A percentile compares a stretch with the other conserved stretches of the same genome.
These are phyloP conservation scores for Leuctra nigra DNA, from an alignment of 2,888 invertebrate species.

Conservation along the genomic window DNA sequence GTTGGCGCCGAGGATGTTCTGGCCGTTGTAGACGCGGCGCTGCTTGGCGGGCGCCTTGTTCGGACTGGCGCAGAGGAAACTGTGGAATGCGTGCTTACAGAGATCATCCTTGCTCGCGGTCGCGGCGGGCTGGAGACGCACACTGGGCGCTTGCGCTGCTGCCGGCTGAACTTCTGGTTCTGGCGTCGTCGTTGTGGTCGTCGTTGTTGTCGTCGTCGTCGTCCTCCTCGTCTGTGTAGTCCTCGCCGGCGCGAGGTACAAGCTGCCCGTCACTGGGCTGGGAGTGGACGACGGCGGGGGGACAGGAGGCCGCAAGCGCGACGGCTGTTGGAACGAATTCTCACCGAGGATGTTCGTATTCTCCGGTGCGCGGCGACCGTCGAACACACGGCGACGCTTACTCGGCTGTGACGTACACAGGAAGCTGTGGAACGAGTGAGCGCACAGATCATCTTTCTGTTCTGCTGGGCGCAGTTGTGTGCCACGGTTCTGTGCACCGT, in stretches of 20 bases:
- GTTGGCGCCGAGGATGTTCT: slow-evolving; percentile 29
- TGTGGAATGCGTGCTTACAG: slow-evolving; percentile 31
- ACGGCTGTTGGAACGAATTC: slow-evolving; percentile 32
- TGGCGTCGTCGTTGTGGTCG: not conserved
- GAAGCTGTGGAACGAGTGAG: slow-evolving; percentile 26
- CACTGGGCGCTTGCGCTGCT: slow-evolving; percentile 8
- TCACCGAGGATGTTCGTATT: slow-evolving; percentile 20
- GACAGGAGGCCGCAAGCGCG: slow-evolving; percentile 26
- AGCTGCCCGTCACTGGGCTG: too few relatives aligned
- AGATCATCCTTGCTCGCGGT: slow-evolving; percentile 5
- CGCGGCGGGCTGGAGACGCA: not conserved
- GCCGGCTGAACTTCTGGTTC: slow-evolving; percentile 5
- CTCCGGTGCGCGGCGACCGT: not conserved
- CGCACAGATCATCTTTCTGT: slow-evolving; percentile 18
- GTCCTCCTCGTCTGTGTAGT: not conserved
- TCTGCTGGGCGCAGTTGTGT: not conserved
- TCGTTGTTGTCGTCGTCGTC: not conserved
- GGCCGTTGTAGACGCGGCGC: slow-evolving; percentile 33
- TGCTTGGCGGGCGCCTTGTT: slow-evolving; percentile 34
- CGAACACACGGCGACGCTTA: not conserved
- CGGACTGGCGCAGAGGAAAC: slow-evolving; percentile 30
- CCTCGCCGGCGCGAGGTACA: too few relatives aligned
- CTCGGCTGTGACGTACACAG: slow-evolving; percentile 17
- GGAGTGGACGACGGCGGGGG: too few relatives aligned
- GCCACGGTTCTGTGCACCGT: not conserved